phyloP scores from a whole-genome alignment of 2,888 invertebrate genomes.

The Zele albiditarsus region DNA sequence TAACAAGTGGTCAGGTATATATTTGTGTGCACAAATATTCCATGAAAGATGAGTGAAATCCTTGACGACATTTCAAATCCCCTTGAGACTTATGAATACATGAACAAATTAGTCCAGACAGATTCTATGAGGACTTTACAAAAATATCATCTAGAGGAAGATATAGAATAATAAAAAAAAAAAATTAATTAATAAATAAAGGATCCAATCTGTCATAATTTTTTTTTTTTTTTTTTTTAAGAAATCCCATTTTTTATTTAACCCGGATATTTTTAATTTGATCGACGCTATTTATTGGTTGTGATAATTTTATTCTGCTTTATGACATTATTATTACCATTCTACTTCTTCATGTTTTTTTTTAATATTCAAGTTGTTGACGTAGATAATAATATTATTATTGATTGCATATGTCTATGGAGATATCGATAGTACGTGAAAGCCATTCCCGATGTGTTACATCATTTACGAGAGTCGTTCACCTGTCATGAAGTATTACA shows the following conservation, averaged over 20 bases:
- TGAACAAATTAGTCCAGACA: slow-evolving; percentile 20
- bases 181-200: background rate
- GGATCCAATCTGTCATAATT: too few relatives aligned
- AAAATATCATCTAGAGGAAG: background rate
- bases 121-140: background rate
- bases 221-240: too few relatives aligned
- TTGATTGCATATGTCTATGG: background rate
- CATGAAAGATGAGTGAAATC: slow-evolving; percentile 30
- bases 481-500: slow-evolving; percentile 6
- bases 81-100: slow-evolving; percentile 11
- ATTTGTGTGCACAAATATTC: slow-evolving; percentile 10
- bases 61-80: slow-evolving; percentile 26
- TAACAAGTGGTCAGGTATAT: slow-evolving; percentile 1
- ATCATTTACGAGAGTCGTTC: slow-evolving; percentile 10
- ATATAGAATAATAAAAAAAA: background rate
- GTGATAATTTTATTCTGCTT: too few relatives aligned
- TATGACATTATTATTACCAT: too few relatives aligned
- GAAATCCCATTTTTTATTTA: too few relatives aligned
- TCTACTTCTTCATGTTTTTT: background rate
- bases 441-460: slow-evolving; percentile 15
- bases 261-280: too few relatives aligned
- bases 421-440: background rate
- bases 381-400: background rate
- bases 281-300: too few relatives aligned
- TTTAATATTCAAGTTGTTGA: background rate